Percentiles rank a stretch among this genome's conserved stretches.
Conservation (phyloP, 2,113 vertebrate species). For the Irena cyanogastra region DNA sequence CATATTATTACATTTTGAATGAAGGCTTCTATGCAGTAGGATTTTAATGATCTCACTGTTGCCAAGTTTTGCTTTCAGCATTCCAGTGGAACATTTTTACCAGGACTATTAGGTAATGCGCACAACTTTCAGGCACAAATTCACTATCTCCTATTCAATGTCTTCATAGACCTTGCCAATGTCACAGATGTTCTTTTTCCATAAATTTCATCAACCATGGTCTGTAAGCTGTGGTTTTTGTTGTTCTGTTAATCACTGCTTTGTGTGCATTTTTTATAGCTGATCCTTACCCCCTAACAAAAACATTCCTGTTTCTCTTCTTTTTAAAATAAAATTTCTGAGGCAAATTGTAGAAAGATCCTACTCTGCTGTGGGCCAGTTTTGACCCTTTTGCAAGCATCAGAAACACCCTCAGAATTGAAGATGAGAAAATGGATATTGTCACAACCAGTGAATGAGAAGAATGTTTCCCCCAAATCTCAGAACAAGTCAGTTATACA, state of each 20-base stretch:
- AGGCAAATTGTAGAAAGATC: neutral
- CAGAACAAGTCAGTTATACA: neutral
- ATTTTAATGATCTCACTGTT: conserved; percentile 32
- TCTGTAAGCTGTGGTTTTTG: neutral
- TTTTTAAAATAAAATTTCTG: neutral
- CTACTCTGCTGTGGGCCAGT: neutral
- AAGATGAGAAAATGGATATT: neutral
- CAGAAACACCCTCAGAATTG: neutral
- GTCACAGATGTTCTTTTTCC: conserved; percentile 40
- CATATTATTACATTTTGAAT: neutral
- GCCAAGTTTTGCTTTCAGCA: conserved; percentile 33
- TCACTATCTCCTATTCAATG: neutral
- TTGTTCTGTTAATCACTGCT: neutral
- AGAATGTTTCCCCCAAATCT: neutral
- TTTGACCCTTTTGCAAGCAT: neutral
- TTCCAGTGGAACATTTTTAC: conserved; percentile 12
- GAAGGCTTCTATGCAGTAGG: neutral
- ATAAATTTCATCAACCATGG: neutral
- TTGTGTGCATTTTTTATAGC: neutral
- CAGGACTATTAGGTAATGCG: conserved; percentile 8
- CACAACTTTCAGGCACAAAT: conserved; percentile 10
- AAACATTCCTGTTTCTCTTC: neutral
- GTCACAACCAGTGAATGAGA: neutral
- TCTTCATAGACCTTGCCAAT: neutral
- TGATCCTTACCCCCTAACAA: neutral